Evolutionary conservation across 2,113 vertebrate genomes (phyloP).

Genomic region (Mohoua ochrocephala): DNA sequence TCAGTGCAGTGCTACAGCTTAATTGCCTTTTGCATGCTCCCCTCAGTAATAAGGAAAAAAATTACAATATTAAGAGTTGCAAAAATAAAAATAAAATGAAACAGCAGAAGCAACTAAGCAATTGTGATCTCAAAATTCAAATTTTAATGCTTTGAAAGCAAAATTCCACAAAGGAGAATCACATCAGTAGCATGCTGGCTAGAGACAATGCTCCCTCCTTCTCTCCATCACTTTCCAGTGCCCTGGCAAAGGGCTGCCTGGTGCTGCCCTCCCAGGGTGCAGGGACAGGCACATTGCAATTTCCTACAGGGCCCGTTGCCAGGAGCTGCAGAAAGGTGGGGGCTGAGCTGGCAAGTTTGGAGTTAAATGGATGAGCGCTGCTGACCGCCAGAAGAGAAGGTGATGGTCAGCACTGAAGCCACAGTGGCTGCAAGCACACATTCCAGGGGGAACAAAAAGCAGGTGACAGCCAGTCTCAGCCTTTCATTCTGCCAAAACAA

Average conservation of each 20-base stretch:
- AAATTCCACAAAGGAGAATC: neutral
- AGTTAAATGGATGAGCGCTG: neutral
- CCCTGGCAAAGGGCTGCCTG: neutral
- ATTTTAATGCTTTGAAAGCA: neutral
- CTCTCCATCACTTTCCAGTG: neutral
- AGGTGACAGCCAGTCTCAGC: neutral
- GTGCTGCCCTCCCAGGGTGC: neutral
- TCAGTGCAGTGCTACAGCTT: constrained; percentile 50
- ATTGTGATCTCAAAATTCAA: neutral
- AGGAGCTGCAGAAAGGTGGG: neutral
- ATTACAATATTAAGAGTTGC: neutral
- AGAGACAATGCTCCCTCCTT: neutral
- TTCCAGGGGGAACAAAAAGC: neutral
- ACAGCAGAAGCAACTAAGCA: constrained; percentile 13
- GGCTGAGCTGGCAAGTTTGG: neutral
- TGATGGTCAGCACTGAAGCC: neutral
- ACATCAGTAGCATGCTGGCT: neutral
- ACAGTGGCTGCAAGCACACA: neutral
- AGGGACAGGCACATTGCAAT: neutral
- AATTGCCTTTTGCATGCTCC: neutral
- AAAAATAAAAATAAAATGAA: neutral
- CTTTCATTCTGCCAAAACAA: neutral
- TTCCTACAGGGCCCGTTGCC: neutral
- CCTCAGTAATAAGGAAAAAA: neutral
- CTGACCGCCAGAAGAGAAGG: neutral